phyloP scores from a whole-genome alignment of 1,140 invertebrate genomes.

The Schlechtendalia chinensis region DNA sequence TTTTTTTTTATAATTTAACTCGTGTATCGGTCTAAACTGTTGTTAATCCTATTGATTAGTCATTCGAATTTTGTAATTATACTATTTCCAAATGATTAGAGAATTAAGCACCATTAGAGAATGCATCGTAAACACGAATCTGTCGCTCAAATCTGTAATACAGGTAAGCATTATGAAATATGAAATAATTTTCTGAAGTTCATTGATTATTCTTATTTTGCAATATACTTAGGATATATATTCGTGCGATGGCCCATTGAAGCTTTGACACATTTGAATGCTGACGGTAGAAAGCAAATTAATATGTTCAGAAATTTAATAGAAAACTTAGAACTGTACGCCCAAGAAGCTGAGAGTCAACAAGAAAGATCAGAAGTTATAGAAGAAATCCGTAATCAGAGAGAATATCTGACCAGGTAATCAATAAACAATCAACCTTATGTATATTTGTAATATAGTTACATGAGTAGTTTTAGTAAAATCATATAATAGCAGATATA shows the following conservation, averaged over 20 bases:
- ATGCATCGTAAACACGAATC: constrained; percentile 66
- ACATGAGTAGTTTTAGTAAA: neutral
- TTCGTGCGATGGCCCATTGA: constrained; percentile 67
- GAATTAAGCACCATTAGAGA: constrained; percentile 59
- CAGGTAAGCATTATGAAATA: constrained; percentile 61
- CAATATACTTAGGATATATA: constrained; percentile 63
- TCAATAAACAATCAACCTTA: neutral
- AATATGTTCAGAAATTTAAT: constrained; percentile 66
- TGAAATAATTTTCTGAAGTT: constrained; percentile 6
- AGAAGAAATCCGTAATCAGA: constrained; percentile 67
- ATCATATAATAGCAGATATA: neutral
- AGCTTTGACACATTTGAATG: constrained; percentile 69
- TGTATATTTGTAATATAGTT: neutral
- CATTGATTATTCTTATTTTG: constrained; percentile 32
- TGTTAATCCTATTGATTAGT: too few species aligned
- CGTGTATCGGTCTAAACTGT: too few species aligned
- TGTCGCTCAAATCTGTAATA: constrained; percentile 73
- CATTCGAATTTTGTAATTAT: neutral
- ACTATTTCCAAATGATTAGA: constrained; percentile 37
- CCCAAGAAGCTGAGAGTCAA: constrained; percentile 63
- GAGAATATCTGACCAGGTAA: constrained; percentile 66
- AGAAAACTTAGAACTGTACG: constrained; percentile 66
- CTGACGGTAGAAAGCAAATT: constrained; percentile 68
- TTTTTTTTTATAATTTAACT: too few species aligned
- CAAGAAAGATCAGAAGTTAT: constrained; percentile 63